A percentile compares a stretch with the other conserved stretches of the same genome.
phyloP scores from a whole-genome alignment of 2,888 invertebrate genomes.

The Pollenia amentaria region DNA sequence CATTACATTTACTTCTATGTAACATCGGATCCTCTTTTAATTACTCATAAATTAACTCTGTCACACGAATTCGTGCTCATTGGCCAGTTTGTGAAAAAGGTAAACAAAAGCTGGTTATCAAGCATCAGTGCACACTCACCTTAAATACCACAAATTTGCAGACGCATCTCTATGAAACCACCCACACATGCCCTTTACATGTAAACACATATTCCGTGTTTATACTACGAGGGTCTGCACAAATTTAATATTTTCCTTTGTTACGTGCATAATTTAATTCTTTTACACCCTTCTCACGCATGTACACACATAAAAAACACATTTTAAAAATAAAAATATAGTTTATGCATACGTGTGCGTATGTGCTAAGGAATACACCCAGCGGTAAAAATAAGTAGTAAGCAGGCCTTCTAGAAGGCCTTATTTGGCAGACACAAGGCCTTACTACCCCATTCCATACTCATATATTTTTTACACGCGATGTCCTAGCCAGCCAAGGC shows the following conservation, averaged over 20 bases:
- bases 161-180: neutral
- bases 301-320: neutral
- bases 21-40: neutral
- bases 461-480: too few relatives aligned
- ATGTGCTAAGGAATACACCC: too few relatives aligned
- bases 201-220: neutral
- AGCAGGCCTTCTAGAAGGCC: too few relatives aligned
- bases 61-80: neutral
- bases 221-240: too few relatives aligned
- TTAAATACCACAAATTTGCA: conserved; percentile 2
- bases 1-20: neutral
- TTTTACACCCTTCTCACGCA: neutral
- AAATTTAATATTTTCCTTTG: too few relatives aligned
- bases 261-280: neutral
- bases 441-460: too few relatives aligned
- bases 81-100: neutral
- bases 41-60: neutral
- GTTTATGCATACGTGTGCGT: too few relatives aligned
- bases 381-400: too few relatives aligned
- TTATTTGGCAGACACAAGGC: too few relatives aligned
- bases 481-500: too few relatives aligned
- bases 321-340: too few relatives aligned
- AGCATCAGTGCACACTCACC: neutral
- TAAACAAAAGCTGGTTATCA: neutral
- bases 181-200: neutral